Evolutionary conservation across 2,113 vertebrate genomes (phyloP), one percentile per base, ranked within the genome.

Genomic region (Trematomus loennbergii): DNA sequence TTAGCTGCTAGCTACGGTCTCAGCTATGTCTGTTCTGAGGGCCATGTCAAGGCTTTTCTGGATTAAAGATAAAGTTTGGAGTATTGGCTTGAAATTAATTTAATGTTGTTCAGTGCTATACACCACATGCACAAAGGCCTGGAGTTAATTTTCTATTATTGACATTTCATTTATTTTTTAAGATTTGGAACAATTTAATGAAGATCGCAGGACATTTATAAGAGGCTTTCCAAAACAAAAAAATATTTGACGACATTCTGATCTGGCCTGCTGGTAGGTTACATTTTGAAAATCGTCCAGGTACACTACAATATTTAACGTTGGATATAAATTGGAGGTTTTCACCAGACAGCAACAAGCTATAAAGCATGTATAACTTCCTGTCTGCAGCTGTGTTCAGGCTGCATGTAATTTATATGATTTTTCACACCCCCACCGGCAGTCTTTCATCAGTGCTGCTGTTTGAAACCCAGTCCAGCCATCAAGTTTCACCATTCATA

Each of bases 391-490:
- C 82, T 69, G 73, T 49, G 65, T 68, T 16, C 8, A 59, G 18
- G 66, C 58, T 20, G 5, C 61, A 3, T 57, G 75, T 75, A 60
- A 78, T 33, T 33, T 54, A 29, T 54, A 20, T 15, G 43, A 72
- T 64, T 48, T 45, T 66, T 81, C 76, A 71, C 78, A 57, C 72
- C 66, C 25, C 15, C 66, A 13, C 18, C 20, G 33, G n/a, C 43
- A 10, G 60, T 10, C 83, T 78, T 48, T 81, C 75, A 79, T 88
- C 82, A 74, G 67, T 1, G 20, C 61, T 43, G 69, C 2, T 62
- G 77, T 43, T 12, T 78, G 80, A 89, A 86, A 83, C 72, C 49
- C 43, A 9, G 77, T 82, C 78, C 71, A 18, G 22, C 61, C 83
- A 20, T 81, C 73, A 36, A 18, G 64, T 70, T 53, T 45, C 82